Evolutionary conservation across 1,140 invertebrate genomes (phyloP), one percentile per base, ranked within the genome.

Genomic region (Conus betulinus): DNA sequence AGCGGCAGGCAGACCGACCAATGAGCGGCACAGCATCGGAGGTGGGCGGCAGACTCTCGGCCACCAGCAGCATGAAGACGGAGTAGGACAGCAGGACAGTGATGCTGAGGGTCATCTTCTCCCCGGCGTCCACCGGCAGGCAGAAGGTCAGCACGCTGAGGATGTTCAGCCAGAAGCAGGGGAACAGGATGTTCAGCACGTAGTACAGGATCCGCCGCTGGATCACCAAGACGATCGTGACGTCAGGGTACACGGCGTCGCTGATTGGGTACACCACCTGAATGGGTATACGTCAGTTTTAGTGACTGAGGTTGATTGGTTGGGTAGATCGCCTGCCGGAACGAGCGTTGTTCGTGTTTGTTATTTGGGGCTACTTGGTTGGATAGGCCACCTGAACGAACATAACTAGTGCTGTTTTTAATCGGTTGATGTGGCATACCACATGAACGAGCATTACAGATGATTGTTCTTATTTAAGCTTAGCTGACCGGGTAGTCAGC

Each of bases 1-100:
- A 52, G 27, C 20, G 20, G 25, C 71, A n/a, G 20, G 25, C 71
- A 39, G 39, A 39, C 39, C 39, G 97, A 99, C 98, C 98, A 97
- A 99, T 98, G 15, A 95, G 88, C n/a, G 95, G 95, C n/a, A 95
- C 93, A 88, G 93, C 93, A 84, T 95, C 94, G 23, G 94, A 95
- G n/a, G 95, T 95, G 5, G 94, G 94, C 0, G 95, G 95, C 92
- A 95, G 94, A 81, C 92, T 95, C 57, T 95, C 95, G 10, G 95
- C 95, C 20, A 95, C 94, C 13, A 95, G 90, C 85, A 95, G 90
- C 94, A 95, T 94, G 89, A 95, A 95, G 51, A 95, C 95, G 7
- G 94, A 95, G 87, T 95, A 95, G 7, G 95, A 94, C 20, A 95
- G 89, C 0, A 95, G 91, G 11, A 95, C 94, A 13, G 95, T 95